Evolutionary conservation across 2,888 invertebrate species (phyloP), one percentile per base, ranked within the genome.

Genomic region (Romanomermis culicivorax): DNA sequence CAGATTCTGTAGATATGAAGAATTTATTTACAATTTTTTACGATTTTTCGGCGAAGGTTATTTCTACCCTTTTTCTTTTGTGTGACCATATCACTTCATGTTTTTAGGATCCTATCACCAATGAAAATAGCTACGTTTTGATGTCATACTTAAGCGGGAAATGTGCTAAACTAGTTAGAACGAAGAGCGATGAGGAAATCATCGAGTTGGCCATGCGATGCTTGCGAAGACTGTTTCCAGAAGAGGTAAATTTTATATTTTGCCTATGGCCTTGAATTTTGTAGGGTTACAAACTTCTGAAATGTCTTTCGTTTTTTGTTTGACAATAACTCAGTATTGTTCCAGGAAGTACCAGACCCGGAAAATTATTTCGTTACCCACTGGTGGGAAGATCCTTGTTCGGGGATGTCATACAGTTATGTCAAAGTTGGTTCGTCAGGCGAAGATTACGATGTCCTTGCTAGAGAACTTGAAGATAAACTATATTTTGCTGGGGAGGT

Each of bases 401-500:
- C 68, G 30, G 64, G 68, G 42, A 72, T 72, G 70, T 68, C 70
- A 1, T 74, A 72, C 63, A 71, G 71, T 47, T 74, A 68, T 58
- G 64, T 75, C 2, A 70, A 70, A 30, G 68, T 70, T 1, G 70
- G 71, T 14, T 66, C 66, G 11, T 61, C 61, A 20, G 70, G 69
- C 1, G 65, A 68, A 2, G 62, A 65, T 26, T 73, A 72, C 61
- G 71, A 72, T 54, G 57, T 60, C 26, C 56, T 75, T 56, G 70
- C 72, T 17, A 62, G 65, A 56, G 62, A 69, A 17, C 60, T 74
- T n/a, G 62, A 66, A 17, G 61, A 66, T 20, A 69, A 65, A 56
- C 23, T 75, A 11, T 72, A 63, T 62, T 75, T 75, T 62, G 73
- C 73, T 45, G 74, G 75, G 57, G 74, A 75, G 68, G 72, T 72